Evolutionary conservation across 2,888 invertebrate species (phyloP).

Genomic region (Deroplatys truncata): DNA sequence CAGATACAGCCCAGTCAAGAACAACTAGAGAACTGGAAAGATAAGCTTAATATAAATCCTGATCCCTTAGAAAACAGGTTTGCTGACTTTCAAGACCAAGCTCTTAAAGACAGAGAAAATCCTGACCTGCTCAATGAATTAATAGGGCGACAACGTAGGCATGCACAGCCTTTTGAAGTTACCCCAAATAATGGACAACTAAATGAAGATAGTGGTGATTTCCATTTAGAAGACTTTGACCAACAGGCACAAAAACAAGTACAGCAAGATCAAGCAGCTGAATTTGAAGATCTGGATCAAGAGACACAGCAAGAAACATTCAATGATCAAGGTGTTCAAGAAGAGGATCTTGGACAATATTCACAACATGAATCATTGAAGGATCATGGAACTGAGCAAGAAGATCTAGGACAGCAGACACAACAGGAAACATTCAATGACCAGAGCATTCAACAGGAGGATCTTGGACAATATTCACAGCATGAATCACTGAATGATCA

Average conservation of each 20-base stretch:
- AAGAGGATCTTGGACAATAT: constrained; percentile 35
- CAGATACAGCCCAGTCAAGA: background rate
- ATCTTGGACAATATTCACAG: constrained; percentile 20
- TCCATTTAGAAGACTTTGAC: constrained; percentile 34
- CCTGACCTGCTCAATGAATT: background rate
- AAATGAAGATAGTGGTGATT: constrained; percentile 19
- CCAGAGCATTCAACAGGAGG: constrained; percentile 13
- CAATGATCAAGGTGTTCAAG: background rate
- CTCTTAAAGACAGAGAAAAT: background rate
- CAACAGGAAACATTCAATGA: constrained; percentile 36
- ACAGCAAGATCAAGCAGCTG: background rate
- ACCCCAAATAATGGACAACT: background rate
- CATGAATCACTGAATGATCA: constrained; percentile 17
- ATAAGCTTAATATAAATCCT: background rate
- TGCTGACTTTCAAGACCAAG: background rate
- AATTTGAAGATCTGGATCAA: background rate
- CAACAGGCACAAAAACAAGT: background rate
- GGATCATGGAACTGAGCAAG: constrained; percentile 25
- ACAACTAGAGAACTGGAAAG: background rate
- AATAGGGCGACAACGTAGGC: background rate
- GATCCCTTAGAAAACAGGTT: background rate
- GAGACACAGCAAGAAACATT: constrained; percentile 31
- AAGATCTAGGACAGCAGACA: constrained; percentile 33
- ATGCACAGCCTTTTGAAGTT: background rate
- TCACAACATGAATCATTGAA: constrained; percentile 36